Base-by-base conservation (phyloP, 2,888 invertebrate species). In the Neoascia interrupta region DNA sequence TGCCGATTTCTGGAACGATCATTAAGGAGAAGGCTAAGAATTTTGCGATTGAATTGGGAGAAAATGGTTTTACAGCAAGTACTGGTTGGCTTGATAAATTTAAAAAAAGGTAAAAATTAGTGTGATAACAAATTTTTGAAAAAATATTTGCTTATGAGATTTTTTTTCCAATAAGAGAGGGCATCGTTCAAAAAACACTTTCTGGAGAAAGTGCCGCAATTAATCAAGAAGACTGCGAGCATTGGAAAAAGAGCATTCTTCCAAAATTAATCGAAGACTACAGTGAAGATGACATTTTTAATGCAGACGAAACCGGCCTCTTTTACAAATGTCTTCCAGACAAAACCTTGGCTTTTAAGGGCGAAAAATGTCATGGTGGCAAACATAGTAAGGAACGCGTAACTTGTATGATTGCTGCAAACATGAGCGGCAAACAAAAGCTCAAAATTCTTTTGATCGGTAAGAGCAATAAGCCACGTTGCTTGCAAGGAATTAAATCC, bases 351-450 rank as follows among this genome's bases (percentile, higher is more conserved):
- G 8, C 36, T 31, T 54, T 39, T 43, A 31, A 45, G 23, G 23
- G 21, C 41, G 26, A 37, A 19, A 54, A 54, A 23, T 45, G 23
- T 23, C 23, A 23, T 45, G 43, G 43, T 1, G 43, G 21, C 8
- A 21, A 45, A 23, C 23, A 47, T 5, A 47, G 23, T 47, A 47
- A 47, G 15, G 15, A 28, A 47, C 26, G 26, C 26, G n/a, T 21
- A 21, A 43, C 21, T 15, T 47, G 26, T 26, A 47, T 26, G 47
- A 47, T 47, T 47, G 26, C 47, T 15, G 47, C 41, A 41, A 54
- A 36, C 39, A 54, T 54, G 54, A 26, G 23, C 28, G 54, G 39
- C 16, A 39, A 19, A 41, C 19, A 54, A 28, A 54, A 54, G 11
- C 13, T 54, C 23, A 37, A 54, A 54, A 15, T 45, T 6, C 23